A percentile compares a stretch with the other conserved stretches of the same genome.
phyloP scores from a whole-genome alignment of 2,113 vertebrate species.

The Grus americana region DNA sequence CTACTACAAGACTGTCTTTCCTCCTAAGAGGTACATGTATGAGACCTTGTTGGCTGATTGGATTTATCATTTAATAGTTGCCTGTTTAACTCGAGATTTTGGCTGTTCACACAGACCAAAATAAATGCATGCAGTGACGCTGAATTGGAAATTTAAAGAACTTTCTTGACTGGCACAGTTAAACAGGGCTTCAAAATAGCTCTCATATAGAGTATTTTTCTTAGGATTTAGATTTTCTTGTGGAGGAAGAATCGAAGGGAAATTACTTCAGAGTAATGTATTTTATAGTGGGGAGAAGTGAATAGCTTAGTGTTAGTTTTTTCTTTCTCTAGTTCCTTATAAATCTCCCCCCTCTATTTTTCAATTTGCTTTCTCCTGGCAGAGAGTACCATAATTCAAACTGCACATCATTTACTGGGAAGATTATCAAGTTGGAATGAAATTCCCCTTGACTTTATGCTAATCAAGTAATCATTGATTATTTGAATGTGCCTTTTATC shows the following conservation, averaged over 20 bases:
- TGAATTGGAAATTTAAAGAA: not conserved
- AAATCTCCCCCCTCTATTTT: not conserved
- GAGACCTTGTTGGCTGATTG: not conserved
- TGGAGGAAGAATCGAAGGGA: not conserved
- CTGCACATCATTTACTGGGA: not conserved
- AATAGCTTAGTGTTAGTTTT: not conserved
- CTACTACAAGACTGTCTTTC: not conserved
- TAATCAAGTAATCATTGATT: not conserved
- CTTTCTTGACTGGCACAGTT: not conserved
- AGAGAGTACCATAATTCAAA: not conserved
- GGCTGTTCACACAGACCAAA: not conserved
- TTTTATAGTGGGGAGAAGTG: not conserved
- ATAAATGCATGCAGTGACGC: not conserved
- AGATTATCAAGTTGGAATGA: not conserved
- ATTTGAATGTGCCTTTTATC: not conserved
- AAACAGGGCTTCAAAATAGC: not conserved
- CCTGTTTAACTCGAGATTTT: not conserved
- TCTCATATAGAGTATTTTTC: not conserved
- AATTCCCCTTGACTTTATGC: not conserved
- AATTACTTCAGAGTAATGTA: not conserved
- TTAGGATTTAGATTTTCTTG: not conserved
- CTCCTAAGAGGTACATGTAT: not conserved
- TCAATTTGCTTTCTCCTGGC: not conserved
- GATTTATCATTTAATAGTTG: not conserved
- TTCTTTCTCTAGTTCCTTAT: not conserved